phyloP scores from a whole-genome alignment of 2,888 invertebrate species.

The Morpho helenor region DNA sequence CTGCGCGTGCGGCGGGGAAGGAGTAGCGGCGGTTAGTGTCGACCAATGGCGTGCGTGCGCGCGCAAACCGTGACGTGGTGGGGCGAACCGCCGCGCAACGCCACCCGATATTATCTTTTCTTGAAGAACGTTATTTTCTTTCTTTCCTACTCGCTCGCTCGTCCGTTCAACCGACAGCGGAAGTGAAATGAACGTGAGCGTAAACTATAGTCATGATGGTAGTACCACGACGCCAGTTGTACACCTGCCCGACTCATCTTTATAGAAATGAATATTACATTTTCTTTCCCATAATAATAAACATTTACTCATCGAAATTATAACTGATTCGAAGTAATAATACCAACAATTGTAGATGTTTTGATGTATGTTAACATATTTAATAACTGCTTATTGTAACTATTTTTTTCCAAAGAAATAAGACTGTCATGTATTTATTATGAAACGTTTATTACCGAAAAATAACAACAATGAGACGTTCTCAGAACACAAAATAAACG shows the following conservation, averaged over 20 bases:
- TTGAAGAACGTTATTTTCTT: conserved; percentile 73
- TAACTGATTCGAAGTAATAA: too few relatives aligned
- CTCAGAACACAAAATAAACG: conserved; percentile 28
- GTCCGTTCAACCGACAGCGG: conserved; percentile 74
- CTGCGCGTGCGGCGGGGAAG: conserved; percentile 62
- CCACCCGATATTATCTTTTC: conserved; percentile 69
- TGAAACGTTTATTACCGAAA: conserved; percentile 26
- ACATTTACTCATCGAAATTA: too few relatives aligned
- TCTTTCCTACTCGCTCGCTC: conserved; percentile 62
- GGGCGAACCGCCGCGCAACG: conserved; percentile 46
- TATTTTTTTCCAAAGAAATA: neutral
- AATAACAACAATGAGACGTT: conserved; percentile 23
- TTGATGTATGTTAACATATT: too few relatives aligned
- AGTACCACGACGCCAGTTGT: conserved; percentile 27
- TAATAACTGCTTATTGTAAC: too few relatives aligned
- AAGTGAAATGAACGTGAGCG: conserved; percentile 74
- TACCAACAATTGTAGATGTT: too few relatives aligned
- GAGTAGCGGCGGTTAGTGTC: conserved; percentile 35
- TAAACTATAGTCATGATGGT: conserved; percentile 54
- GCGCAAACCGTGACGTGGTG: conserved; percentile 60
- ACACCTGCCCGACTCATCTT: conserved; percentile 28
- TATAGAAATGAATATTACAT: conserved; percentile 2
- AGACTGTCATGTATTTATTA: conserved; percentile 4
- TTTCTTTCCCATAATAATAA: too few relatives aligned
- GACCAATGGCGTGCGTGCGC: conserved; percentile 57